A percentile compares a stretch with the other conserved stretches of the same genome.
Evolutionary conservation across 2,888 invertebrate species (phyloP).

Genomic region (Monoplex corrugatus): DNA sequence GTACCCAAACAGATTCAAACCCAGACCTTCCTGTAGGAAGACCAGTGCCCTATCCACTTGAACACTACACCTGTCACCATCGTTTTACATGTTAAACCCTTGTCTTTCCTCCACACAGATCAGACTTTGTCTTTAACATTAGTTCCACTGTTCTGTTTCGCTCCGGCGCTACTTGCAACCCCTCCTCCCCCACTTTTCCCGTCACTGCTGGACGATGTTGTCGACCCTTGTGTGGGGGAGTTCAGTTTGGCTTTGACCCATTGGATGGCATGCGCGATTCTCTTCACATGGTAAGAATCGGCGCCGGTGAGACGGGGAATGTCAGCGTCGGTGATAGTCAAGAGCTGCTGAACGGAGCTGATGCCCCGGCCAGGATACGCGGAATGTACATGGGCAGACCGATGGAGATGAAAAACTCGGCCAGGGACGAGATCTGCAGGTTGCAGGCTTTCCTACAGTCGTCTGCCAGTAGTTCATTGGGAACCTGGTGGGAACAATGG

Average conservation of each 20-base stretch:
- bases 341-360: slow-evolving; percentile 71
- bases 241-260: slow-evolving; percentile 72
- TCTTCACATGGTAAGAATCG: slow-evolving; percentile 74
- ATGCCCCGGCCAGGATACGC: slow-evolving; percentile 61
- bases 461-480: slow-evolving; percentile 78
- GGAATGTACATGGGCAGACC: slow-evolving; percentile 80
- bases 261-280: slow-evolving; percentile 77
- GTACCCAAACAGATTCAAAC: not conserved
- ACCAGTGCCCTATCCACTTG: no score
- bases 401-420: slow-evolving; percentile 79
- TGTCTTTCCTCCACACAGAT: no score
- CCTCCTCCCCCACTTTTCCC: slow-evolving; percentile 55
- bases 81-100: no score
- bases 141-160: not conserved
- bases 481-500: no score
- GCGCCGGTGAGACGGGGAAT: slow-evolving; percentile 71
- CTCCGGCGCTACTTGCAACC: not conserved
- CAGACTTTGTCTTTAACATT: slow-evolving; percentile 45
- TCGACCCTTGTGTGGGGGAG: slow-evolving; percentile 66
- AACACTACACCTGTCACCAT: no score
- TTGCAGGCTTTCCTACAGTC: slow-evolving; percentile 77
- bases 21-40: not conserved
- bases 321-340: slow-evolving; percentile 70
- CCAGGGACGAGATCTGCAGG: slow-evolving; percentile 77
- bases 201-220: slow-evolving; percentile 59